Evolutionary conservation across 2,113 vertebrate genomes (phyloP).

Genomic region (Porphyrio hochstetteri): DNA sequence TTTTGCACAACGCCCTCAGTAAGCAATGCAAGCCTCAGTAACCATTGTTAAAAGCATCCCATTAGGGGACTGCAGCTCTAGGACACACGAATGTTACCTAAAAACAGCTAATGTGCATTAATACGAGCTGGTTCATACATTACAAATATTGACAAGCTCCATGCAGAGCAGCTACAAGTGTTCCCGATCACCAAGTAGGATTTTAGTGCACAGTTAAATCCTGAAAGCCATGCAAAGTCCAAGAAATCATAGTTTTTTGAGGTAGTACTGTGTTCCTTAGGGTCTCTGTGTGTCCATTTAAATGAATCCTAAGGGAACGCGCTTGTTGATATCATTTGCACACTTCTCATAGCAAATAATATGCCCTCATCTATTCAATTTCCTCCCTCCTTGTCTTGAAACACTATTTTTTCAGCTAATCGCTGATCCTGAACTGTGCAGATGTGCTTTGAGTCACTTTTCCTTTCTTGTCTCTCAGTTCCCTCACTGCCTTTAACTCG

Average conservation of each 20-base stretch:
- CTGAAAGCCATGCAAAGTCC: background rate
- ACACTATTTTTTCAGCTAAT: background rate
- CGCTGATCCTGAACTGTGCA: background rate
- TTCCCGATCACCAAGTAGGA: background rate
- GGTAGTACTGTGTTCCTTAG: background rate
- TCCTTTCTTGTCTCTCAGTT: background rate
- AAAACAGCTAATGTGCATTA: background rate
- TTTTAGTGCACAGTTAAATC: background rate
- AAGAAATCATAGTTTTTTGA: background rate
- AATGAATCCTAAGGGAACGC: background rate
- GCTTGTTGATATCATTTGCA: background rate
- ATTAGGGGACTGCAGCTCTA: background rate
- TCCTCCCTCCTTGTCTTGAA: background rate
- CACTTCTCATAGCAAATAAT: background rate
- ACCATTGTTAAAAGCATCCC: background rate
- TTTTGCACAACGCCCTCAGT: background rate
- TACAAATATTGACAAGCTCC: background rate
- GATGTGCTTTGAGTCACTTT: background rate
- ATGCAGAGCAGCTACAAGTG: background rate
- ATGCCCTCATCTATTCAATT: background rate
- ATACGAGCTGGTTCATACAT: background rate
- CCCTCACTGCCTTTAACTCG: background rate
- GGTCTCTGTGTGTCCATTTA: background rate
- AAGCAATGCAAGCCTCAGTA: background rate
- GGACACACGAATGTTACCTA: background rate